Base-by-base conservation (phyloP, 2,888 invertebrate species). In the Maniola hyperantus region DNA sequence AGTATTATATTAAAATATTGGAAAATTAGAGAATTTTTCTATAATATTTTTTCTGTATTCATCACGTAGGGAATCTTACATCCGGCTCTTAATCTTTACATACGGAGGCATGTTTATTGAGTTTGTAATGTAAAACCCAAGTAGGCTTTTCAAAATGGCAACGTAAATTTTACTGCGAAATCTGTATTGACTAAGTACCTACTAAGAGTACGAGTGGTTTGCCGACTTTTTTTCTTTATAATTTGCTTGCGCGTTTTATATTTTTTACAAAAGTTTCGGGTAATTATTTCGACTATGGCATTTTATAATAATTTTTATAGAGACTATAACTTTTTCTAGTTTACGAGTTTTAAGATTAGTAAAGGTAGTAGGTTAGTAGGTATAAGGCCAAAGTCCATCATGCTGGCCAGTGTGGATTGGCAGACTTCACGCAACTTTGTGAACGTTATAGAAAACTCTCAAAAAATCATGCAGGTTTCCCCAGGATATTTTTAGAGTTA, bases 91-190 rank as follows among this genome's bases (percentile, higher is more conserved):
- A 18, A 20, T 26, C n/a, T 42, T 53, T 8, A 53, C 33, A 53
- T 62, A 62, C 13, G 53, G 7, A 20, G 54, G 58, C 64, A 64
- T 66, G 64, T 69, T 60, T 66, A 64, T 66, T 54, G 54, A 64
- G 55, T 51, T 57, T 44, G 66, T 66, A 66, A 69, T 55, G 66
- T 62, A 69, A 66, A 48, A 34, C 34, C 60, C 63, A 53, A 53
- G 64, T 69, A 69, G 66, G 59, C 64, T 66, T 69, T 64, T 69
- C 66, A 69, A 69, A 42, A 66, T 69, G 64, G 48, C 63, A 66
- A 69, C 64, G 66, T 66, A 69, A 60, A 69, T 64, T 64, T 68
- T 63, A 59, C 63, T 66, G 63, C 59, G 64, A 64, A 66, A 66
- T 53, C 53, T 46, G 53, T 65, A 65, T 65, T 65, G 65, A 51